phyloP scores from a whole-genome alignment of 2,888 invertebrate species.

The Mechanitis messenoides region DNA sequence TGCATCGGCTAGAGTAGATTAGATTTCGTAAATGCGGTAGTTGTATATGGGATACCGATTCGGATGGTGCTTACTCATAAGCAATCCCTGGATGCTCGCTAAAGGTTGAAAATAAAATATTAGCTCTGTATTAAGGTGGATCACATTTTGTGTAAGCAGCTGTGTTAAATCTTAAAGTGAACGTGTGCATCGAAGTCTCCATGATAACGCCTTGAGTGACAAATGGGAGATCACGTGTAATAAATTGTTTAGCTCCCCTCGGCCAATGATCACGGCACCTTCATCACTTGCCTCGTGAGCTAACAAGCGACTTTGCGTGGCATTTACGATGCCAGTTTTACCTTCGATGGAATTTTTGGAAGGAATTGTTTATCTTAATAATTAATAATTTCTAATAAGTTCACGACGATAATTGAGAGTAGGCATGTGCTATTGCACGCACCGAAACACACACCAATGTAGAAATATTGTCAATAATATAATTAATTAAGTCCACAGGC shows the following conservation, averaged over 20 bases:
- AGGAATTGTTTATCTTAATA: slow-evolving; percentile 58
- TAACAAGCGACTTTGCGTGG: slow-evolving; percentile 29
- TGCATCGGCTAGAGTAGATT: slow-evolving; percentile 59
- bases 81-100: slow-evolving; percentile 56
- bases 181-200: slow-evolving; percentile 25
- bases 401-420: slow-evolving; percentile 56
- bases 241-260: slow-evolving; percentile 27
- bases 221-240: slow-evolving; percentile 28
- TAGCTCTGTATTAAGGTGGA: slow-evolving; percentile 31
- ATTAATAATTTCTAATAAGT: slow-evolving; percentile 49
- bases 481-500: slow-evolving; percentile 64
- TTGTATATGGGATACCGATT: slow-evolving; percentile 41
- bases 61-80: slow-evolving; percentile 41
- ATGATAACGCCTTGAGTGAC: slow-evolving; percentile 23
- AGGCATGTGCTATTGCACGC: slow-evolving; percentile 75
- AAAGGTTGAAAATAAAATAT: slow-evolving; percentile 61
- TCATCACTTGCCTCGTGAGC: slow-evolving; percentile 18
- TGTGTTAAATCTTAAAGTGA: slow-evolving; percentile 31
- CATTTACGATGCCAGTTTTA: slow-evolving; percentile 34
- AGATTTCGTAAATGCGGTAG: slow-evolving; percentile 48
- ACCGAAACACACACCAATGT: slow-evolving; percentile 70
- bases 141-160: slow-evolving; percentile 31
- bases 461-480: slow-evolving; percentile 52
- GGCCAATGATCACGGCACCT: slow-evolving; percentile 29
- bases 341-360: slow-evolving; percentile 64